A percentile compares a stretch with the other conserved stretches of the same genome.
Conservation (phyloP, 2,797 vertebrate genomes). For the Neosilurus hyrtlii region DNA sequence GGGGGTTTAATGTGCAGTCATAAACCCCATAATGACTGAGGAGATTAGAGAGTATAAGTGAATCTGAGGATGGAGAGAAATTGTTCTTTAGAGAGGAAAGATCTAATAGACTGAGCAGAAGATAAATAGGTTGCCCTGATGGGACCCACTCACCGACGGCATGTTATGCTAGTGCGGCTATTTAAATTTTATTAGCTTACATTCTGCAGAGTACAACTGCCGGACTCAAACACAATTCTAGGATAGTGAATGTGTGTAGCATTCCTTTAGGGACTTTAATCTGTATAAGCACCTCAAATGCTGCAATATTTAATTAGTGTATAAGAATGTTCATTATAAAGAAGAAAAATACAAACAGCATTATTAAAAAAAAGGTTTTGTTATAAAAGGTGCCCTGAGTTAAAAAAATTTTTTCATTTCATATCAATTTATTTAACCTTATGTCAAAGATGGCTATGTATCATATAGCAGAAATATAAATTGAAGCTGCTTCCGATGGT, state of each 20-base stretch:
- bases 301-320: neutral
- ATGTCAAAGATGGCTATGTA: too few species aligned
- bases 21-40: constrained; percentile 25
- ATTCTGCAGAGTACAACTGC: neutral
- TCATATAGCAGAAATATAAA: too few species aligned
- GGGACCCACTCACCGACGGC: neutral
- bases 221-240: neutral
- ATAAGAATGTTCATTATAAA: neutral
- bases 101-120: constrained; percentile 27
- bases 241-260: neutral
- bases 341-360: neutral
- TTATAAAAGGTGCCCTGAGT: too few species aligned
- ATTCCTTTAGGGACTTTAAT: neutral
- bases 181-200: constrained; percentile 15
- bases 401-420: too few species aligned
- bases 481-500: too few species aligned
- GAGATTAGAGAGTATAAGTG: constrained; percentile 31
- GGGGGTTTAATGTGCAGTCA: constrained; percentile 31
- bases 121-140: constrained; percentile 22
- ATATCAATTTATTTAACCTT: too few species aligned
- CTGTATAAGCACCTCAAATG: neutral
- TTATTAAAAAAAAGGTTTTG: neutral
- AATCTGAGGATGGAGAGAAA: constrained; percentile 27
- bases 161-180: constrained; percentile 1
- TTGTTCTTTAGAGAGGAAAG: constrained; percentile 14